Evolutionary conservation across 2,113 vertebrate species (phyloP).

Genomic region (Malaclemys terrapin): DNA sequence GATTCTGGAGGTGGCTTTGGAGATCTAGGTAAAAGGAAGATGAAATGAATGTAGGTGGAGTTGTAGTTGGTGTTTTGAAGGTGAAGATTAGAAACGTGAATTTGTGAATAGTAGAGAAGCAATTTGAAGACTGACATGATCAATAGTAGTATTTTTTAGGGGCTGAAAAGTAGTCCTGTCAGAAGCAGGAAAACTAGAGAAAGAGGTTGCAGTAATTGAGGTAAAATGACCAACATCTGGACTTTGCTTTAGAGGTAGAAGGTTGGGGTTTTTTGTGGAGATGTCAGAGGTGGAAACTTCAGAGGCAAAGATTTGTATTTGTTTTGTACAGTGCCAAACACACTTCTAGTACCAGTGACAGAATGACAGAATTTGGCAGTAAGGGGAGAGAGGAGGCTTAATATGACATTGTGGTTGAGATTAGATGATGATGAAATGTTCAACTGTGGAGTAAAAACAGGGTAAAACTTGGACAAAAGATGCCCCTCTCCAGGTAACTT

Average conservation of each 20-base stretch:
- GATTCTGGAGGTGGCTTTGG: neutral
- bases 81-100: neutral
- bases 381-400: neutral
- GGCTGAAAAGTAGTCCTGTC: neutral
- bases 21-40: neutral
- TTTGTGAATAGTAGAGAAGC: neutral
- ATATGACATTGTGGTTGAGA: neutral
- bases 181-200: neutral
- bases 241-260: neutral
- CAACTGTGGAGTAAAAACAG: neutral
- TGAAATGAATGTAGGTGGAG: neutral
- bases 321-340: neutral
- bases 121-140: neutral
- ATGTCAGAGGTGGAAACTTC: neutral
- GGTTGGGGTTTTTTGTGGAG: neutral
- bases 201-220: neutral
- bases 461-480: neutral
- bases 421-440: neutral
- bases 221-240: neutral
- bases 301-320: neutral
- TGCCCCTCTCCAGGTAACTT: neutral
- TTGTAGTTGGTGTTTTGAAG: neutral
- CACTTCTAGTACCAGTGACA: neutral
- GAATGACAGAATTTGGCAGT: neutral
- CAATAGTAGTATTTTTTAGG: neutral